Percentiles rank a stretch among this genome's conserved stretches.
These are phyloP conservation scores for Callocephalon fimbriatum DNA, from an alignment of 2,113 vertebrate genomes.

Conservation along the genomic window DNA sequence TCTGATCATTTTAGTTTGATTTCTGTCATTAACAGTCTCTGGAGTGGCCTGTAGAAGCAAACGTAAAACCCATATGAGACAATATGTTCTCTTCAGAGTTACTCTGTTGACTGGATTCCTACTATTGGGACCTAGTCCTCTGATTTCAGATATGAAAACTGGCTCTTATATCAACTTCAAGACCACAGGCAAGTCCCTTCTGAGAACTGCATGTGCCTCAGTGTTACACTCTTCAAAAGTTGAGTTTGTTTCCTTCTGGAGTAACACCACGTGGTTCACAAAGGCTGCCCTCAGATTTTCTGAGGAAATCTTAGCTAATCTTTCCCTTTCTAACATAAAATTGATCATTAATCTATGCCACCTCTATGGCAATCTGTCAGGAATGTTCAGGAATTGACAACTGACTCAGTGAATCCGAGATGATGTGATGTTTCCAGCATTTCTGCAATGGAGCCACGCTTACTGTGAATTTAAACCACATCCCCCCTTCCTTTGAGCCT, in stretches of 20 bases:
- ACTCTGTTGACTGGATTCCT: background rate
- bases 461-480: background rate
- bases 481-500: background rate
- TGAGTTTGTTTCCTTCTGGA: background rate
- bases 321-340: background rate
- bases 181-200: background rate
- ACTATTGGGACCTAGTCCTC: background rate
- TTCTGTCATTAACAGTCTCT: background rate
- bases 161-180: background rate
- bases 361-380: background rate
- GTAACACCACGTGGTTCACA: background rate
- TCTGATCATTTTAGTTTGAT: background rate
- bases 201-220: background rate
- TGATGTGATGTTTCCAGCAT: background rate
- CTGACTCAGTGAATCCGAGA: background rate
- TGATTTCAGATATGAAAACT: background rate
- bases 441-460: background rate
- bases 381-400: background rate
- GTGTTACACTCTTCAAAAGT: background rate
- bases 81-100: background rate
- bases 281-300: background rate
- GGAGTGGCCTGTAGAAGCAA: background rate
- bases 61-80: background rate
- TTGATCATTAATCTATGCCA: background rate
- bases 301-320: background rate